A percentile compares a stretch with the other conserved stretches of the same genome.
phyloP scores from a whole-genome alignment of 2,888 invertebrate species.

The Empis livida region DNA sequence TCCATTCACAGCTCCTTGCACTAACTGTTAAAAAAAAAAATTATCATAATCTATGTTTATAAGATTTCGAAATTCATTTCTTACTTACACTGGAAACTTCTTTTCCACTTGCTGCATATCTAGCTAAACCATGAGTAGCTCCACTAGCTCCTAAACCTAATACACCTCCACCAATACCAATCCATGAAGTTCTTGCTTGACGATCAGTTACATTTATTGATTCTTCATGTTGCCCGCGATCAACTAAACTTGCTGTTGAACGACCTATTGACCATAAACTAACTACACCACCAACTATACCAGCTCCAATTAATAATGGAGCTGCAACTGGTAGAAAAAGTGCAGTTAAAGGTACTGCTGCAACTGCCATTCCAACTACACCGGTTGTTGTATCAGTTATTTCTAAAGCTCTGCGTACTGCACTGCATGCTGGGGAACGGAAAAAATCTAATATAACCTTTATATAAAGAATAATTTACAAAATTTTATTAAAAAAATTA shows the following conservation, averaged over 20 bases:
- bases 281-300: conserved; percentile 15
- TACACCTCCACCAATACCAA: conserved; percentile 21
- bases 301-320: conserved; percentile 19
- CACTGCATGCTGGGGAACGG: conserved; percentile 20
- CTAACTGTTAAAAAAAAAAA: background rate
- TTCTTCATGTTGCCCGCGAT: conserved; percentile 27
- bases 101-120: conserved; percentile 5
- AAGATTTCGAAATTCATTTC: background rate
- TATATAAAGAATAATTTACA: no score
- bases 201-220: conserved; percentile 21
- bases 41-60: no score
- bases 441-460: conserved; percentile 19
- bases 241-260: conserved; percentile 18
- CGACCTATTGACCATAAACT: conserved; percentile 22
- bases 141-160: conserved; percentile 15
- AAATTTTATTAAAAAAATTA: background rate
- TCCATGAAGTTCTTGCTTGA: conserved; percentile 24
- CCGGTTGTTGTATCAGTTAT: conserved; percentile 17
- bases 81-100: conserved; percentile 16
- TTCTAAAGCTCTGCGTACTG: conserved; percentile 9
- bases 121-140: conserved; percentile 4
- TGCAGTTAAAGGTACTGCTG: conserved; percentile 13
- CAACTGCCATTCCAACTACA: conserved; percentile 19
- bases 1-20: conserved; percentile 20
- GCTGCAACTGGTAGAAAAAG: conserved; percentile 17